These are phyloP conservation scores for Acanthosoma haemorrhoidale DNA, from an alignment of 2,888 invertebrate species.

Conservation along the genomic window DNA sequence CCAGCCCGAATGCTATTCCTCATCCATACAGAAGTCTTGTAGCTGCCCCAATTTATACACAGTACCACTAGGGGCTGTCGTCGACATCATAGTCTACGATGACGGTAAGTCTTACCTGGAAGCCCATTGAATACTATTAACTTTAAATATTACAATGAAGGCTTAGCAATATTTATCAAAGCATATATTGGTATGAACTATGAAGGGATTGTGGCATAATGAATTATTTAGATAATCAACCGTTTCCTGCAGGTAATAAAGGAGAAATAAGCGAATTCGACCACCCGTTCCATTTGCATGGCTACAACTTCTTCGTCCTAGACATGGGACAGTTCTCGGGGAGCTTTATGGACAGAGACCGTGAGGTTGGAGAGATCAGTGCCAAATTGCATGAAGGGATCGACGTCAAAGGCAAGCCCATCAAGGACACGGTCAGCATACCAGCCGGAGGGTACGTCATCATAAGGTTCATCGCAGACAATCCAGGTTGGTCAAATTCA, in stretches of 20 bases:
- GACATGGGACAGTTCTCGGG: slow-evolving; percentile 42
- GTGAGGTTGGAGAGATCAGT: slow-evolving; percentile 19
- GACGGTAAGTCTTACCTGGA: slow-evolving; percentile 56
- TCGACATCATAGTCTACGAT: slow-evolving; percentile 69
- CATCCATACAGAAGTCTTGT: slow-evolving; percentile 45
- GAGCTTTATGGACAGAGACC: slow-evolving; percentile 6
- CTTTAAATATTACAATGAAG: too few species aligned
- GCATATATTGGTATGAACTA: too few species aligned
- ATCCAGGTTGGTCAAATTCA: slow-evolving; percentile 49
- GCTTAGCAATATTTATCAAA: too few species aligned
- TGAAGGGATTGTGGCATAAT: too few species aligned
- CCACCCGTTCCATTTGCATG: slow-evolving; percentile 61
- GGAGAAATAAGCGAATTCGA: neutral
- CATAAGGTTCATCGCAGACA: slow-evolving; percentile 52
- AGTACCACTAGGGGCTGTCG: slow-evolving; percentile 59
- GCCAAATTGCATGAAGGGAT: neutral
- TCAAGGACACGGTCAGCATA: slow-evolving; percentile 59
- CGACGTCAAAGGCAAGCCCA: slow-evolving; percentile 46
- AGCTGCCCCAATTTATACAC: slow-evolving; percentile 67
- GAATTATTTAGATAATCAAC: too few species aligned
- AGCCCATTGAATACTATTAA: neutral
- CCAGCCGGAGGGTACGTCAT: slow-evolving; percentile 60
- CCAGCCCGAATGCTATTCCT: slow-evolving; percentile 30
- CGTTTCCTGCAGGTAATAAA: neutral
- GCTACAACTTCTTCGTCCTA: slow-evolving; percentile 52